Conservation (phyloP, 2,888 invertebrate species). For the Erebia palarica region DNA sequence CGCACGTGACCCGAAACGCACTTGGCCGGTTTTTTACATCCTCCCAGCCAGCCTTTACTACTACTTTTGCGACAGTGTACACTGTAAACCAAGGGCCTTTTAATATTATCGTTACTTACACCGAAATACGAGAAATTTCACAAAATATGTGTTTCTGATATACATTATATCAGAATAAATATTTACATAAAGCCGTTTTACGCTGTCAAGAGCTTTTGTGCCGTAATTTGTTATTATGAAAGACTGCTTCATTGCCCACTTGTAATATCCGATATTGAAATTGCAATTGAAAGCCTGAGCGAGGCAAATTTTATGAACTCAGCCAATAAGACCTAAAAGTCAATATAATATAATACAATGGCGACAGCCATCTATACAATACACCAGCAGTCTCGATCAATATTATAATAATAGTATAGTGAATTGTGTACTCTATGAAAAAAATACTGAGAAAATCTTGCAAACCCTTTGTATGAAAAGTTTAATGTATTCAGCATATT, state of each 20-base stretch:
- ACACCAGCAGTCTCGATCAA: background rate
- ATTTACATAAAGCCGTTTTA: background rate
- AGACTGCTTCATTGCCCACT: slow-evolving; percentile 2
- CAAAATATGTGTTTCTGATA: too few relatives aligned
- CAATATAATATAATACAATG: background rate
- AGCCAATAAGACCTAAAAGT: background rate
- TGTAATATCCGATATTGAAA: slow-evolving; percentile 4
- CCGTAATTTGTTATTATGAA: slow-evolving; percentile 7
- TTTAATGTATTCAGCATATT: too few relatives aligned
- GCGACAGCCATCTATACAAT: slow-evolving; percentile 5
- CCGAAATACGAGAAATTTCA: too few relatives aligned
- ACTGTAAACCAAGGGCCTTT: too few relatives aligned
- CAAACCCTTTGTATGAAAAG: too few relatives aligned
- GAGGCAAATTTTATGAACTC: slow-evolving; percentile 4
- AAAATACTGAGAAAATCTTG: too few relatives aligned
- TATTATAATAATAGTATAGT: background rate
- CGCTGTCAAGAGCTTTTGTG: background rate
- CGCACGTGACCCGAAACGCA: too few relatives aligned
- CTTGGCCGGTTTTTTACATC: too few relatives aligned
- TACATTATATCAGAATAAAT: background rate
- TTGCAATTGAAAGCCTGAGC: slow-evolving; percentile 6
- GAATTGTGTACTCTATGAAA: too few relatives aligned
- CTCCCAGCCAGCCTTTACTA: too few relatives aligned
- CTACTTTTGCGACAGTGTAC: too few relatives aligned
- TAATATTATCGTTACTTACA: too few relatives aligned